Base-by-base conservation (phyloP, 2,797 vertebrate genomes). In the Phataginus tetradactyla region DNA sequence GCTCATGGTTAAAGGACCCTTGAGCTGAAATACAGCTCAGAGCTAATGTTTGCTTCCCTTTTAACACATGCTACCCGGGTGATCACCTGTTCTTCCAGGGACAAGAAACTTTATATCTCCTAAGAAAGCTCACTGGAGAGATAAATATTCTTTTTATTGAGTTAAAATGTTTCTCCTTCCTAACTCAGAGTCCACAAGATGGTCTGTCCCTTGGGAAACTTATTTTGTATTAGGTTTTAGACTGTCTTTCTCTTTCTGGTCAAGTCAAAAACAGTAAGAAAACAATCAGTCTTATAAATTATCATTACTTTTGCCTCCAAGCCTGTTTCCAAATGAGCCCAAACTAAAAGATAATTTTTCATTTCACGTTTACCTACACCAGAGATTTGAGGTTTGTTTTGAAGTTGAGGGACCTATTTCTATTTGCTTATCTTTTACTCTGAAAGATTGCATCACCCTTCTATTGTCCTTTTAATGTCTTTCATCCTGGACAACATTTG, bases 61-160 rank as follows among this genome's bases (percentile, higher is more conserved):
- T 80, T 74, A 72, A 92, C 32, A 63, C 27, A 10, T n/a, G 86
- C 83, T 94, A 91, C 94, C 94, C 21, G 0, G 72, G 90, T 49
- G 77, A 91, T 71, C 55, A 34, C 78, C n/a, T 37, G 49, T 75
- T 95, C 74, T 89, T 90, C 74, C 90, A 94, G 59, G 14, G 53
- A 85, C 49, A 64, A 95, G 87, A 95, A 96, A 91, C 42, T 68
- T 86, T 68, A 66, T 86, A 86, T 34, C 27, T 68, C 23, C 74
- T n/a, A 59, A 88, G 83, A 49, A 71, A 91, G 51, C 69, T 84
- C 83, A 51, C 17, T 57, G 55, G n/a, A 63, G 69, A 91, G 64
- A 91, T 39, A 90, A 95, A 91, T 86, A 83, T 63, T 80, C 90
- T 78, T 96, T 85, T 88, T 86, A 68, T 57, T 84, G 37, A 79